phyloP scores from a whole-genome alignment of 2,113 vertebrate species.

The Channa maculata region DNA sequence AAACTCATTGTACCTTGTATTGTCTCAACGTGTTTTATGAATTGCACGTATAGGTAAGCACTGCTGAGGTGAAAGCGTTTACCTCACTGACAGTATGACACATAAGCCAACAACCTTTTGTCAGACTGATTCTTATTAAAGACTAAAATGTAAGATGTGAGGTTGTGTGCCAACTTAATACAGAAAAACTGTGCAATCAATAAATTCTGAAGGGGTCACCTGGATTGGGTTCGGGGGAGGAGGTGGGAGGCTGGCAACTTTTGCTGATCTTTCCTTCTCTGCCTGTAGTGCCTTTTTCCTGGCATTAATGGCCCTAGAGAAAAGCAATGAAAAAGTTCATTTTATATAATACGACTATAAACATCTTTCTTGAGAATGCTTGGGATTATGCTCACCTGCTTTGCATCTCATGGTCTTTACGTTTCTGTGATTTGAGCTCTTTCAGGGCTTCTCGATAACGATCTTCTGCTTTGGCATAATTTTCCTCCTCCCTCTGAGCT shows the following conservation, averaged over 20 bases:
- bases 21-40: too few species aligned
- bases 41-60: too few species aligned
- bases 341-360: neutral
- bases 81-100: neutral
- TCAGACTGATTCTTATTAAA: neutral
- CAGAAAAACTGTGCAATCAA: neutral
- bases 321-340: neutral
- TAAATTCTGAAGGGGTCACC: slow-evolving; percentile 67
- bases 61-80: neutral
- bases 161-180: neutral
- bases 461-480: slow-evolving; percentile 85
- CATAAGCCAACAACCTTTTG: too few species aligned
- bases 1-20: too few species aligned
- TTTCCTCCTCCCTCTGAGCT: slow-evolving; percentile 82
- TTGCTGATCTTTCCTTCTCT: slow-evolving; percentile 90
- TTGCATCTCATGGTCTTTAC: slow-evolving; percentile 81
- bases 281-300: slow-evolving; percentile 87
- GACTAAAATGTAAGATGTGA: too few species aligned
- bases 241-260: slow-evolving; percentile 87
- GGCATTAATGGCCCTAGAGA: slow-evolving; percentile 83
- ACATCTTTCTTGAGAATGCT: neutral
- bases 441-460: slow-evolving; percentile 89
- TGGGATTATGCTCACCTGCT: slow-evolving; percentile 79
- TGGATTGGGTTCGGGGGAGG: slow-evolving; percentile 84
- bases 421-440: slow-evolving; percentile 87